Evolutionary conservation across 2,113 vertebrate genomes (phyloP).

Genomic region (Grammomys dolichurus): DNA sequence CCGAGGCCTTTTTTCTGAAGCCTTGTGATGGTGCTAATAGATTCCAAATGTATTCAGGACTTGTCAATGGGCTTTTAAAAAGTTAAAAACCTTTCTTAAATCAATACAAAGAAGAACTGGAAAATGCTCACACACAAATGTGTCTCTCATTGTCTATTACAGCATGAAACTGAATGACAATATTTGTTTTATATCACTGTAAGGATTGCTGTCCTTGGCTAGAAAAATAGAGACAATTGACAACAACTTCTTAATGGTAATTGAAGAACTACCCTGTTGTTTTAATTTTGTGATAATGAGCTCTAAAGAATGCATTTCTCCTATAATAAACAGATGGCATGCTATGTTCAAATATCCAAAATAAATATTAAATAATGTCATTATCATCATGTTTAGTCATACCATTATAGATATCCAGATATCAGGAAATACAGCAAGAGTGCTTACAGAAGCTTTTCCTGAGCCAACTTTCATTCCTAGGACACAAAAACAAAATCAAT

Average conservation of each 20-base stretch:
- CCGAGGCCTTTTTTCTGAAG: neutral
- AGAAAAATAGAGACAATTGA: slow-evolving; percentile 48
- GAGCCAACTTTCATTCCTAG: slow-evolving; percentile 71
- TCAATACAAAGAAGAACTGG: slow-evolving; percentile 62
- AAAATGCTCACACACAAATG: slow-evolving; percentile 17
- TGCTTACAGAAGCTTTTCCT: slow-evolving; percentile 74
- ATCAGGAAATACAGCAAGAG: slow-evolving; percentile 49
- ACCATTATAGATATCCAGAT: slow-evolving; percentile 54
- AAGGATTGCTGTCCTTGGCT: slow-evolving; percentile 47
- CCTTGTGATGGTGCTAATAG: neutral
- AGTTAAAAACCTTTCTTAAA: slow-evolving; percentile 59
- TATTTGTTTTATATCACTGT: slow-evolving; percentile 24
- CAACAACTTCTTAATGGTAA: neutral
- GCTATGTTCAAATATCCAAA: slow-evolving; percentile 73
- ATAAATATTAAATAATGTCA: slow-evolving; percentile 82
- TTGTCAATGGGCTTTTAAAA: neutral
- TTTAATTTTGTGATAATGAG: slow-evolving; percentile 62
- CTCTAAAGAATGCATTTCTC: slow-evolving; percentile 61
- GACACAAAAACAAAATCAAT: slow-evolving; percentile 83
- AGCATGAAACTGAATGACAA: slow-evolving; percentile 6
- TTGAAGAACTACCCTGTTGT: slow-evolving; percentile 13
- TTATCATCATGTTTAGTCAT: slow-evolving; percentile 76
- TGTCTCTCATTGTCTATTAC: slow-evolving; percentile 37
- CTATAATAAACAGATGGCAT: slow-evolving; percentile 56
- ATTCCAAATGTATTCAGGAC: slow-evolving; percentile 17